phyloP scores from a whole-genome alignment of 2,888 invertebrate genomes.

The Poecilobothrus nobilitatus region DNA sequence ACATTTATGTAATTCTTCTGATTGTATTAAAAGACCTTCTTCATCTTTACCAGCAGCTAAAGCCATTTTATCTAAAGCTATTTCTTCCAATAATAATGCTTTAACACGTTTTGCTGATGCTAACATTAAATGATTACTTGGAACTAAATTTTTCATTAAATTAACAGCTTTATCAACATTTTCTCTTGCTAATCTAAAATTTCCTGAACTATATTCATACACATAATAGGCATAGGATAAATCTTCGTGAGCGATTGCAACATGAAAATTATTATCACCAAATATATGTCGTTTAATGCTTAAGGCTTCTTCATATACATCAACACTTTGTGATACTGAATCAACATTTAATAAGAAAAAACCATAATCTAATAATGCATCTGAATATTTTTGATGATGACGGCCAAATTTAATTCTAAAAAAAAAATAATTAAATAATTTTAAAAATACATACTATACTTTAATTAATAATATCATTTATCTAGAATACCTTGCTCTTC shows the following conservation, averaged over 20 bases:
- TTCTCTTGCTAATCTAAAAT: constrained; percentile 71
- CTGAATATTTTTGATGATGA: constrained; percentile 74
- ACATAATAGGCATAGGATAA: constrained; percentile 89
- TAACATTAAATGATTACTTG: constrained; percentile 72
- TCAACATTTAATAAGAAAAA: constrained; percentile 86
- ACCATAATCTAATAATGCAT: constrained; percentile 79
- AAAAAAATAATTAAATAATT: background rate
- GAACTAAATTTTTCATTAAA: constrained; percentile 72
- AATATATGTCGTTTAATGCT: constrained; percentile 66
- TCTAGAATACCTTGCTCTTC: constrained; percentile 42
- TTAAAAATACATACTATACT: background rate
- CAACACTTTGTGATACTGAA: constrained; percentile 73
- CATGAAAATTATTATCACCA: constrained; percentile 75
- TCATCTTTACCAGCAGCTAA: constrained; percentile 46
- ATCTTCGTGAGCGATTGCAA: constrained; percentile 86
- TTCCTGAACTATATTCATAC: constrained; percentile 81
- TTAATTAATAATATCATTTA: background rate
- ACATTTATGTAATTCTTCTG: constrained; percentile 74
- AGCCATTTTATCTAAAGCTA: constrained; percentile 68
- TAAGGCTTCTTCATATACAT: constrained; percentile 71
- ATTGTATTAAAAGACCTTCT: constrained; percentile 59
- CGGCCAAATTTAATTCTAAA: constrained; percentile 47
- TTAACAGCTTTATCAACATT: constrained; percentile 76
- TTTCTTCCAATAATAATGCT: constrained; percentile 87
- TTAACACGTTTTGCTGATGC: constrained; percentile 87